These are phyloP conservation scores for Lepidochrysops patricia DNA, from an alignment of 2,888 invertebrate genomes.

Conservation along the genomic window DNA sequence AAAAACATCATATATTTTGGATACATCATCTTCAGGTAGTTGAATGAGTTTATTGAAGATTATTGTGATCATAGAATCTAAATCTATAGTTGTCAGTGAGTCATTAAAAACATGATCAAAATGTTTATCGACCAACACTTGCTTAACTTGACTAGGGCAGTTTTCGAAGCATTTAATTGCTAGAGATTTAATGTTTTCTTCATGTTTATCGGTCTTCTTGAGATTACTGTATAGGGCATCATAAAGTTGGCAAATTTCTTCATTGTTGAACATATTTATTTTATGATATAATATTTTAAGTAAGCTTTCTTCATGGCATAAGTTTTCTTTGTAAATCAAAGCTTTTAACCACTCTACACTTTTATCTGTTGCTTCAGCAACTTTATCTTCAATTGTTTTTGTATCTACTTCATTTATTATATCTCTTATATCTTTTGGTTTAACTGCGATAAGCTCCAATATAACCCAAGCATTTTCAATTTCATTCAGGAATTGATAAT, in stretches of 20 bases:
- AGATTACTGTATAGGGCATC: conserved; percentile 32
- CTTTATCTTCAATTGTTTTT: conserved; percentile 40
- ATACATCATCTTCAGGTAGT: conserved; percentile 37
- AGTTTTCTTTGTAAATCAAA: conserved; percentile 40
- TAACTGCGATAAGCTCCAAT: conserved; percentile 49
- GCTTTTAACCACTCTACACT: conserved; percentile 46
- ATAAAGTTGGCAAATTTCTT: conserved; percentile 40
- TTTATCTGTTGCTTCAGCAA: conserved; percentile 36
- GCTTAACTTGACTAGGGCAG: conserved; percentile 36
- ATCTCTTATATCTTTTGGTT: conserved; percentile 46
- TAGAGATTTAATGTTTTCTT: conserved; percentile 31
- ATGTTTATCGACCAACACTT: conserved; percentile 40
- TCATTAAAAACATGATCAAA: conserved; percentile 43
- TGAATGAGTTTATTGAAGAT: conserved; percentile 55
- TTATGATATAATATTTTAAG: conserved; percentile 36
- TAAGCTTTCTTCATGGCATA: conserved; percentile 38
- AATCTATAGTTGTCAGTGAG: conserved; percentile 34
- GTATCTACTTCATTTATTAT: conserved; percentile 40
- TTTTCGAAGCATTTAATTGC: conserved; percentile 42
- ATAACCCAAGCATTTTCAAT: conserved; percentile 48
- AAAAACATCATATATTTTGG: conserved; percentile 45
- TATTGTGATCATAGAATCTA: conserved; percentile 38
- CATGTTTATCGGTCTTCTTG: conserved; percentile 30
- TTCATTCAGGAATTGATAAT: conserved; percentile 32
- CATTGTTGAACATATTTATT: conserved; percentile 35